phyloP scores from a whole-genome alignment of 2,888 invertebrate genomes.

The Tetragonula carbonaria region DNA sequence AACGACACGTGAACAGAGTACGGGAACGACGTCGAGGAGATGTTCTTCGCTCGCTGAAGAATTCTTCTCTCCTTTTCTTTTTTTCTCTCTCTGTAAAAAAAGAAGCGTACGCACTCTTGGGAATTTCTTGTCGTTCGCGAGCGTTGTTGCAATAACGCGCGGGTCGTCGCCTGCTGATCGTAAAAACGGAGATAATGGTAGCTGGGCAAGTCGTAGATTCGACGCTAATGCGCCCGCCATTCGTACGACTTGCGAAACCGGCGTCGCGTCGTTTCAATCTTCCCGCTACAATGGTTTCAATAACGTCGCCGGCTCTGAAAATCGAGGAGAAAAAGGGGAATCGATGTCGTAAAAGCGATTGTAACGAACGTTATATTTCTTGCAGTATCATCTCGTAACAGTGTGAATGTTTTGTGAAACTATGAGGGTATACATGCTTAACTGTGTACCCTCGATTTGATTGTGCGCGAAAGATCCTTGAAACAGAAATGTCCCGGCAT shows the following conservation, averaged over 20 bases:
- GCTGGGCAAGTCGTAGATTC: background rate
- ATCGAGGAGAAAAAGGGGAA: background rate
- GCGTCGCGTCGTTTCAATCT: background rate
- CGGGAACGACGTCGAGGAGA: no score
- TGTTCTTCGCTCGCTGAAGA: no score
- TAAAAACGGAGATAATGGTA: conserved; percentile 29
- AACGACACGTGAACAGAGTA: no score
- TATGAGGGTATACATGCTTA: no score
- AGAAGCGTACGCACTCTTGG: background rate
- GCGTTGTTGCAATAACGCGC: background rate
- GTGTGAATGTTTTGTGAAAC: no score
- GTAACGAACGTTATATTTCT: no score
- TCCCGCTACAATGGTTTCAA: background rate
- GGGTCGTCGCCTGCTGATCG: conserved; percentile 14
- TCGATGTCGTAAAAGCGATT: background rate
- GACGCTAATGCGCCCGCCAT: conserved; percentile 23
- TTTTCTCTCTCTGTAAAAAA: no score
- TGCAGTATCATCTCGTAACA: no score
- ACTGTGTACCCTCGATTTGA: no score
- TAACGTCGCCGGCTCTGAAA: background rate
- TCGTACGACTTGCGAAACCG: background rate
- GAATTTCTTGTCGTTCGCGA: background rate
- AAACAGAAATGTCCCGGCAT: no score
- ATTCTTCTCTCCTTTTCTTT: no score
- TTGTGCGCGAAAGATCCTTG: no score